A percentile compares a stretch with the other conserved stretches of the same genome.
These are phyloP conservation scores for Ceratina australensis DNA, from an alignment of 1,140 invertebrate genomes.

Conservation along the genomic window DNA sequence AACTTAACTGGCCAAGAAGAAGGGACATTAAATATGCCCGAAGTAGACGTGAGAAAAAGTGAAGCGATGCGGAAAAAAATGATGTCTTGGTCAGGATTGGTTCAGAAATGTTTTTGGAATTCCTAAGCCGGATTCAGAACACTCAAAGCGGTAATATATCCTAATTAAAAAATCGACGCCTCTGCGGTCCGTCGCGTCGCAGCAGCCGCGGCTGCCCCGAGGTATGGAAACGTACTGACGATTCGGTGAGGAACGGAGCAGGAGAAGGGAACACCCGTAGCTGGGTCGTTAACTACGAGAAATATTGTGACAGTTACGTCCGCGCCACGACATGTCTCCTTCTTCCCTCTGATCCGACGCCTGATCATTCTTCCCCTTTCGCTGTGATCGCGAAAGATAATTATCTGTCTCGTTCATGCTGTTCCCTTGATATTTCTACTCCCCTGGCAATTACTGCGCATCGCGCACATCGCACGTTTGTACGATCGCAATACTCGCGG, in stretches of 20 bases:
- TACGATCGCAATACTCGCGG: background rate
- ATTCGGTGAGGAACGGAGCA: constrained; percentile 42
- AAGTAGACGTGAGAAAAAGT: background rate
- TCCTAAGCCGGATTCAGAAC: constrained; percentile 32
- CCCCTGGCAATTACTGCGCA: constrained; percentile 50
- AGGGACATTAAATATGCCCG: background rate
- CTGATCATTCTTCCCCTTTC: constrained; percentile 59
- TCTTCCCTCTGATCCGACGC: constrained; percentile 72
- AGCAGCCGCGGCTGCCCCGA: constrained; percentile 58
- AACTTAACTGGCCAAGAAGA: background rate
- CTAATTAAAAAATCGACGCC: constrained; percentile 77
- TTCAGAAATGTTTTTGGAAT: constrained; percentile 22
- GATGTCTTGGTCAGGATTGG: background rate
- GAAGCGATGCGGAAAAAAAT: constrained; percentile 19
- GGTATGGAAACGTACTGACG: constrained; percentile 52
- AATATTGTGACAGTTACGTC: constrained; percentile 77
- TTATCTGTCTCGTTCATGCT: constrained; percentile 61
- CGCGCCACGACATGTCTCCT: constrained; percentile 65
- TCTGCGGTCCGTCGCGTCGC: constrained; percentile 69
- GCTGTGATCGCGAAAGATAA: constrained; percentile 62
- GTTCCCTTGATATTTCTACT: constrained; percentile 56
- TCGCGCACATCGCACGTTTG: constrained; percentile 12
- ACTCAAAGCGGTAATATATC: constrained; percentile 61
- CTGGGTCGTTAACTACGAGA: constrained; percentile 76
- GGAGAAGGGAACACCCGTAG: constrained; percentile 48